These are phyloP conservation scores for Sesia bembeciformis DNA, from an alignment of 2,888 invertebrate genomes.

Conservation along the genomic window DNA sequence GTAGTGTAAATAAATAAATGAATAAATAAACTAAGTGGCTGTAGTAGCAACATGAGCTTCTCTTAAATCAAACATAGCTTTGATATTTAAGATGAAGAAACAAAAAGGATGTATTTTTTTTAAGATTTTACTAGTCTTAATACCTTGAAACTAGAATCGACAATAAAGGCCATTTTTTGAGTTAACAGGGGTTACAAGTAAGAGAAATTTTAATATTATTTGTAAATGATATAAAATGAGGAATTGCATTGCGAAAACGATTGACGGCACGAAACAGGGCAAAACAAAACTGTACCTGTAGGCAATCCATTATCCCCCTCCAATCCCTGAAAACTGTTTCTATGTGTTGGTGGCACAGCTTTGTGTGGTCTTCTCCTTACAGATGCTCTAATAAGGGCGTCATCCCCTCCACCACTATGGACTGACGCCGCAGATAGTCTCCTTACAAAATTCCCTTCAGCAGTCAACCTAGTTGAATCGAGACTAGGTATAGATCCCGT, in stretches of 20 bases:
- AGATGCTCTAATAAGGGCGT: slow-evolving; percentile 75
- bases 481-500: slow-evolving; percentile 57
- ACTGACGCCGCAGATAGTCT: slow-evolving; percentile 60
- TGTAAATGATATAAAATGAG: slow-evolving; percentile 2
- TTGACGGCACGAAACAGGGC: no score
- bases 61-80: no score
- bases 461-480: slow-evolving; percentile 48
- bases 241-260: not conserved
- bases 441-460: slow-evolving; percentile 56
- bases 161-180: no score
- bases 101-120: no score
- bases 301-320: slow-evolving; percentile 33
- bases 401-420: slow-evolving; percentile 72
- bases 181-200: not conserved
- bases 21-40: no score
- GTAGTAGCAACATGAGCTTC: no score
- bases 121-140: no score
- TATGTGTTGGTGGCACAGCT: slow-evolving; percentile 58
- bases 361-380: slow-evolving; percentile 74
- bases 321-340: slow-evolving; percentile 77
- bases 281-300: not conserved
- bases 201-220: not conserved
- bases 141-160: no score
- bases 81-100: no score
- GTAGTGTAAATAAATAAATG: no score